Percentiles rank a stretch among this genome's conserved stretches.
phyloP scores from a whole-genome alignment of 2,797 vertebrate species.

The Poecilia gillii region DNA sequence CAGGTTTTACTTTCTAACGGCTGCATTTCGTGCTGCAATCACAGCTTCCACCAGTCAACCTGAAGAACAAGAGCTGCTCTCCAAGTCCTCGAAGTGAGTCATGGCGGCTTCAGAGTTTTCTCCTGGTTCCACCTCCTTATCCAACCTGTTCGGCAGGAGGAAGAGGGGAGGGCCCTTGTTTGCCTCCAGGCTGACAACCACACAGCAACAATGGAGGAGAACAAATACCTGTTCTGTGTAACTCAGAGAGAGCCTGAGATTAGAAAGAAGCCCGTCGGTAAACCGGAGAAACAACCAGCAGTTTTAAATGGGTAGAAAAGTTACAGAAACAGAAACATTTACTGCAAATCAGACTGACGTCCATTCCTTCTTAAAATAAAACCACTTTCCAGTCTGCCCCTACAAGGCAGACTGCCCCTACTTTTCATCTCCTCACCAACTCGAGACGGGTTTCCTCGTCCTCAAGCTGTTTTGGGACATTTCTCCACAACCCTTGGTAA shows the following conservation, averaged over 20 bases:
- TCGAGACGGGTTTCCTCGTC: background rate
- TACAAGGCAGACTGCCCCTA: background rate
- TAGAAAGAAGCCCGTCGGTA: background rate
- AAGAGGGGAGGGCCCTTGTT: constrained; percentile 30
- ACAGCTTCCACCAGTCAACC: constrained; percentile 9
- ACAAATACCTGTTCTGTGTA: constrained; percentile 12
- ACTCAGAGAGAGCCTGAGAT: background rate
- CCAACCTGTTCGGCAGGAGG: constrained; percentile 66
- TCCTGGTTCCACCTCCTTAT: constrained; percentile 42
- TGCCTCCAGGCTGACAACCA: constrained; percentile 49
- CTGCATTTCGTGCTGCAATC: background rate
- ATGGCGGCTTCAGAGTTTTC: constrained; percentile 25
- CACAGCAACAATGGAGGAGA: constrained; percentile 12
- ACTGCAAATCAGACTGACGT: background rate
- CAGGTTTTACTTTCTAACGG: background rate
- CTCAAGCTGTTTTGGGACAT: background rate
- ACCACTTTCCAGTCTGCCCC: background rate
- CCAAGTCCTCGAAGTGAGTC: constrained; percentile 19
- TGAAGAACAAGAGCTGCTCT: background rate
- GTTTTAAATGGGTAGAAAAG: background rate
- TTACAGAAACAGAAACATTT: background rate
- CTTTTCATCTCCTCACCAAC: background rate
- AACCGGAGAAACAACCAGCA: too few species aligned
- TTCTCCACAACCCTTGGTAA: background rate
- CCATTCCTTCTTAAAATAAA: background rate